phyloP scores from a whole-genome alignment of 2,888 invertebrate genomes.

The Chelonus formosanus region DNA sequence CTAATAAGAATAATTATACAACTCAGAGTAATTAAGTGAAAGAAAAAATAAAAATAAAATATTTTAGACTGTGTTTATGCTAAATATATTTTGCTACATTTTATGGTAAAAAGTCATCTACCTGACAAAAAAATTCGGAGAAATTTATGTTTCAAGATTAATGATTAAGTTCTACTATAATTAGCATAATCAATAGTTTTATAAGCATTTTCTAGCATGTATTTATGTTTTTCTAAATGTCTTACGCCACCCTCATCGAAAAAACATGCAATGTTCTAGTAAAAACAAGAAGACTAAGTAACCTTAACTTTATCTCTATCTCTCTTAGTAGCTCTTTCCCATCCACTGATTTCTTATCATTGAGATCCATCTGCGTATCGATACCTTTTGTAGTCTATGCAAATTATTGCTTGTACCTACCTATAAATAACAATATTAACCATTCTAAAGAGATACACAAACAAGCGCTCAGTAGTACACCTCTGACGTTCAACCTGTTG shows the following conservation, averaged over 20 bases:
- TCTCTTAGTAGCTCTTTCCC: slow-evolving; percentile 9
- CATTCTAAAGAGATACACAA: slow-evolving; percentile 39
- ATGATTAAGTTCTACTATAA: no score
- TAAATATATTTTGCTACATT: no score
- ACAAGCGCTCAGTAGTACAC: slow-evolving; percentile 31
- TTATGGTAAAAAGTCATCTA: no score
- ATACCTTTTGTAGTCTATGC: slow-evolving; percentile 58
- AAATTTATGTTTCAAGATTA: no score
- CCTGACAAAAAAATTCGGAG: no score
- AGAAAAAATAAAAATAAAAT: no score
- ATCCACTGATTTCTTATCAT: slow-evolving; percentile 49
- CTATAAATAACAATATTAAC: slow-evolving; percentile 58
- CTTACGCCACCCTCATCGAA: slow-evolving; percentile 3
- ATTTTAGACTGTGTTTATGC: no score
- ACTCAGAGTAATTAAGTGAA: no score
- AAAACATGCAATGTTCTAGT: slow-evolving; percentile 11
- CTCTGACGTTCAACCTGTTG: slow-evolving; percentile 28
- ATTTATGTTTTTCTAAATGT: no score
- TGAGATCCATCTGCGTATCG: slow-evolving; percentile 56
- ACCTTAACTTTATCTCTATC: background rate
- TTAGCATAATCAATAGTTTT: no score
- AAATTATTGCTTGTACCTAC: slow-evolving; percentile 53
- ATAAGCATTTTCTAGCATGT: no score
- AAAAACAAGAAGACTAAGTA: background rate
- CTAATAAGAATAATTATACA: no score